Evolutionary conservation across 2,888 invertebrate genomes (phyloP), one percentile per base, ranked within the genome.

Genomic region (Drosophila helvetica): DNA sequence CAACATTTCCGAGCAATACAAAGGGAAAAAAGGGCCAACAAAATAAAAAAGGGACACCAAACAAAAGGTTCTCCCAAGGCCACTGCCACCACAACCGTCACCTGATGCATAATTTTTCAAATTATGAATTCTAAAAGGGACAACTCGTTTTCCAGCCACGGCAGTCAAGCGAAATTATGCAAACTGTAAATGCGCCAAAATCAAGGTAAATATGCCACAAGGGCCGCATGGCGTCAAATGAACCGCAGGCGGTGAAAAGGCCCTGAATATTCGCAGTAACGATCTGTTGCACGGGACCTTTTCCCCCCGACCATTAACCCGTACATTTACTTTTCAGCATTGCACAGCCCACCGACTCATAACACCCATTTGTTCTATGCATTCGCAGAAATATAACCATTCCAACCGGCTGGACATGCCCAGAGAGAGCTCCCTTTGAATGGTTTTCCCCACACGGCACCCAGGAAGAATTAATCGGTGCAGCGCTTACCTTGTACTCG

Each of bases 401-500:
- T 22, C 7, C 6, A 1, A 6, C 25, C 25, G 33, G 15, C 33
- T 38, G 38, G 3, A 30, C 30, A 3, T 30, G 10, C 27, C 8
- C 7, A 2, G 2, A 27, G 27, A 27, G 27, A 0, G 4, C 22
- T 4, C 22, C 5, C n/a, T n/a, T n/a, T n/a, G n/a, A n/a, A n/a
- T n/a, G n/a, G n/a, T n/a, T n/a, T n/a, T n/a, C n/a, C 3, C 22
- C 22, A 22, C 22, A 22, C 22, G 4, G 22, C 22, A 22, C 3
- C 22, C 30, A 10, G 33, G 12, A 15, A 38, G 15, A 38, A 38
- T 38, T n/a, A 38, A 15, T n/a, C 38, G 1, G 2, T n/a, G 38
- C 6, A 12, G 38, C n/a, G 38, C 72, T 73, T 73, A 89, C 89
- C 85, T 79, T 89, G 51, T 61, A 83, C 15, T 84, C 81, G n/a